Percentiles rank a stretch among this genome's conserved stretches.
Conservation (phyloP, 2,888 invertebrate genomes). For the Cosmia trapezina region DNA sequence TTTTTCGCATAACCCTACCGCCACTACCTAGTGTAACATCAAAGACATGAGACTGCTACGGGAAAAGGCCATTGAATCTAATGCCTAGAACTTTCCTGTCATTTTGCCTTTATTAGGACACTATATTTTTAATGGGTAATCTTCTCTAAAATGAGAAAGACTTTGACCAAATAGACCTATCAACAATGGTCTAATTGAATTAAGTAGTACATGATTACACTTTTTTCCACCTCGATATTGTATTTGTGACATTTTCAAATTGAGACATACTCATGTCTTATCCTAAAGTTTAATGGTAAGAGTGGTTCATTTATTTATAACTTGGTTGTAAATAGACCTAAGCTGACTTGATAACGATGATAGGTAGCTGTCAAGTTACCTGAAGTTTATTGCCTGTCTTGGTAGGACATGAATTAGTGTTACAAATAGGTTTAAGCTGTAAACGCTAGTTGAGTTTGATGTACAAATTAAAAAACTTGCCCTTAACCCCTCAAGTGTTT, state of each 20-base stretch:
- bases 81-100: background rate
- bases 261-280: background rate
- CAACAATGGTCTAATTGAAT: background rate
- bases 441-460: conserved; percentile 30
- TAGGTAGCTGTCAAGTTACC: conserved; percentile 48
- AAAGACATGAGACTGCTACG: background rate
- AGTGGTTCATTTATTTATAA: conserved; percentile 31
- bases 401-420: conserved; percentile 35
- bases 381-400: conserved; percentile 45
- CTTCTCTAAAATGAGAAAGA: background rate
- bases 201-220: background rate
- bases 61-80: background rate
- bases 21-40: no score
- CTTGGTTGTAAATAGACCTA: conserved; percentile 29
- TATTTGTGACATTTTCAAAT: conserved; percentile 3
- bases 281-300: conserved; percentile 4
- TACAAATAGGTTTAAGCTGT: conserved; percentile 24
- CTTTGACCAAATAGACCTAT: background rate
- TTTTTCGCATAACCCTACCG: background rate
- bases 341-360: conserved; percentile 41
- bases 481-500: no score
- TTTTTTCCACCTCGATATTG: background rate
- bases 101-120: background rate
- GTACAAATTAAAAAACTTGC: conserved; percentile 17
- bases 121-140: background rate